Percentiles rank a stretch among this genome's conserved stretches.
These are phyloP conservation scores for Anguilla pacifica DNA, from an alignment of 2,797 vertebrate species.

Conservation along the genomic window DNA sequence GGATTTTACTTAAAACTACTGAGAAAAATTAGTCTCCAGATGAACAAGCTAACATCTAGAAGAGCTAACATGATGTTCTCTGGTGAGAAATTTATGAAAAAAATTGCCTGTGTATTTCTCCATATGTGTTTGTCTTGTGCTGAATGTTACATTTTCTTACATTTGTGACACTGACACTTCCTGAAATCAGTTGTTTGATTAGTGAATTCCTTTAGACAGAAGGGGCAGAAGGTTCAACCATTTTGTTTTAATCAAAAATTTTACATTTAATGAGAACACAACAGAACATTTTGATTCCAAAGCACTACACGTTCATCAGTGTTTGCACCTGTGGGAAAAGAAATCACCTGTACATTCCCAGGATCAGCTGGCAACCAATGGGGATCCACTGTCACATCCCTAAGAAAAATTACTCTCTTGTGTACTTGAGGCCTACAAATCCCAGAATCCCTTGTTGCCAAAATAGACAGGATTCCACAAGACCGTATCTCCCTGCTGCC, in stretches of 20 bases:
- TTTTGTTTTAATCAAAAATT: background rate
- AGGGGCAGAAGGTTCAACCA: background rate
- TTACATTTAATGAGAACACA: background rate
- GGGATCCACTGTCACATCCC: background rate
- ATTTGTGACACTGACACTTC: background rate
- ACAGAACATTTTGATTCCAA: conserved; percentile 2
- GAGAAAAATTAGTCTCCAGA: background rate
- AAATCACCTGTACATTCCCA: background rate
- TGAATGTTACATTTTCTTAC: conserved; percentile 5
- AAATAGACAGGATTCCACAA: background rate
- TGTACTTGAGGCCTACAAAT: background rate
- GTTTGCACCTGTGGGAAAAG: background rate
- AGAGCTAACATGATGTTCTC: background rate
- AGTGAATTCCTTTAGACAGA: background rate
- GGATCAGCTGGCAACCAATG: background rate
- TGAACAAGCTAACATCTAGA: background rate
- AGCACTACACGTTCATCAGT: background rate
- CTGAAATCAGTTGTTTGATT: background rate
- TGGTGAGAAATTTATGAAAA: conserved; percentile 4
- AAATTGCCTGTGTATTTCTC: conserved; percentile 17
- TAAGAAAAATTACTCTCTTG: background rate
- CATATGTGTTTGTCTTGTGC: conserved; percentile 5
- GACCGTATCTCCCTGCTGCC: background rate
- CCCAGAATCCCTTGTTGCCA: background rate
- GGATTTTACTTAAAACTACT: conserved; percentile 35